Evolutionary conservation across 2,888 invertebrate species (phyloP), one percentile per base, ranked within the genome.

Genomic region (Linyphia triangularis): DNA sequence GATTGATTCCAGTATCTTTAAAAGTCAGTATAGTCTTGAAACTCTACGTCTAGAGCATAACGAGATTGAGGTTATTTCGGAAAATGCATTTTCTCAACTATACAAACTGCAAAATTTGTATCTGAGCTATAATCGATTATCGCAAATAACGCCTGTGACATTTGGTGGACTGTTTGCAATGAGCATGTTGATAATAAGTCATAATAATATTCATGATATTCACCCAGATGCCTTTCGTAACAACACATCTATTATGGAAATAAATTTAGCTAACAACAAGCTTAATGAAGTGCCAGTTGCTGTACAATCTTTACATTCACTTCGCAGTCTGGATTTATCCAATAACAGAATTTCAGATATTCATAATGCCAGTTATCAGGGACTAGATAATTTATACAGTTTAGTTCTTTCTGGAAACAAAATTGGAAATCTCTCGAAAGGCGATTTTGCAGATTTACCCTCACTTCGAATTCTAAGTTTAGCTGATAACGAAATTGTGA

Each of bases 371-470:
- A 96, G 96, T 78, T 97, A 98, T 37, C 95, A 95, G 90, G 97
- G 97, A 63, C 95, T 98, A 94, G 95, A 95, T 90, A 96, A 96
- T 92, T 94, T 99, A 86, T 97, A 97, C 92, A 97, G 97, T 26
- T 94, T 99, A 90, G 95, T 98, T 90, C 94, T 99, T 92, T 97
- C 98, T 92, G 97, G 97, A 90, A 99, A 99, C 93, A 96, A 96
- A 93, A 95, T 97, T 91, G 95, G 95, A 92, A 96, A 96, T 92
- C 95, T 96, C 90, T 96, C 96, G 90, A 96, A 95, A 93, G 95
- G 95, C 90, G 95, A 96, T 77, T 96, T 98, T 91, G 94, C 95
- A 92, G 95, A 95, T 93, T 95, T 97, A 94, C 95, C 95, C 24
- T 95, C 96, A 22, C 93, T 97, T 67, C 90, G 92, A 65, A 90